Evolutionary conservation across 1,140 invertebrate species (phyloP).

Genomic region (Acromyrmex echinatior): DNA sequence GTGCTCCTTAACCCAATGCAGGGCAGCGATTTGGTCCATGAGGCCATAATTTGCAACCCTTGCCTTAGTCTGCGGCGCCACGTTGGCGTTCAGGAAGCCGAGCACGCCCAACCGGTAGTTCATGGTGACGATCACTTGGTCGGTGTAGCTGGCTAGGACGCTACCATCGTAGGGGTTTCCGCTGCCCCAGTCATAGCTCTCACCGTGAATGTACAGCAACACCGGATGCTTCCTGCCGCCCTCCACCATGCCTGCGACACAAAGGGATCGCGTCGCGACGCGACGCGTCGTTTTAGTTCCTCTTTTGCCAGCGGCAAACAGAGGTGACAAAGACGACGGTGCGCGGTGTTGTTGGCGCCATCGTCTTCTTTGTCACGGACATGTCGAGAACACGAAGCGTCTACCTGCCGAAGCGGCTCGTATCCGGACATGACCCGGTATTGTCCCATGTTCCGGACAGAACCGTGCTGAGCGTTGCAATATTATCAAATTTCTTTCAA

Average conservation of each 20-base stretch:
- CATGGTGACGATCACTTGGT: conserved; percentile 97
- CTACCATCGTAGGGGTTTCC: conserved; percentile 98
- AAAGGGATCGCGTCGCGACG: conserved; percentile 49
- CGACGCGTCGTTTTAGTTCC: conserved; percentile 52
- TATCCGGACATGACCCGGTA: conserved; percentile 28
- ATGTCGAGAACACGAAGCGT: conserved; percentile 29
- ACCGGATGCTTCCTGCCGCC: conserved; percentile 92
- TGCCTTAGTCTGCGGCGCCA: conserved; percentile 92
- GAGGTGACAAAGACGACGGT: conserved; percentile 45
- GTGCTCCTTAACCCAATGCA: conserved; percentile 97
- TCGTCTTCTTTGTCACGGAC: conserved; percentile 46
- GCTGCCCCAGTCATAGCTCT: conserved; percentile 97
- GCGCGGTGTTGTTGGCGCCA: conserved; percentile 8
- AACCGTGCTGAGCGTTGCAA: neutral
- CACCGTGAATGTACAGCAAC: conserved; percentile 97
- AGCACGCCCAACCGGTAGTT: conserved; percentile 98
- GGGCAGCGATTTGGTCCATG: conserved; percentile 96
- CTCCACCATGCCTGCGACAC: conserved; percentile 84
- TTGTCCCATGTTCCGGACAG: conserved; percentile 41
- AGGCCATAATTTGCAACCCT: conserved; percentile 96
- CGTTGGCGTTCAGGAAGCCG: conserved; percentile 95
- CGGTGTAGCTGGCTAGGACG: conserved; percentile 95
- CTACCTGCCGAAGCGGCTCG: conserved; percentile 55
- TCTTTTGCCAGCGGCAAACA: conserved; percentile 38
- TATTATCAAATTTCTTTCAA: conserved; percentile 33